These are phyloP conservation scores for Etheostoma nigrum DNA, from an alignment of 2,797 vertebrate species.

Conservation along the genomic window DNA sequence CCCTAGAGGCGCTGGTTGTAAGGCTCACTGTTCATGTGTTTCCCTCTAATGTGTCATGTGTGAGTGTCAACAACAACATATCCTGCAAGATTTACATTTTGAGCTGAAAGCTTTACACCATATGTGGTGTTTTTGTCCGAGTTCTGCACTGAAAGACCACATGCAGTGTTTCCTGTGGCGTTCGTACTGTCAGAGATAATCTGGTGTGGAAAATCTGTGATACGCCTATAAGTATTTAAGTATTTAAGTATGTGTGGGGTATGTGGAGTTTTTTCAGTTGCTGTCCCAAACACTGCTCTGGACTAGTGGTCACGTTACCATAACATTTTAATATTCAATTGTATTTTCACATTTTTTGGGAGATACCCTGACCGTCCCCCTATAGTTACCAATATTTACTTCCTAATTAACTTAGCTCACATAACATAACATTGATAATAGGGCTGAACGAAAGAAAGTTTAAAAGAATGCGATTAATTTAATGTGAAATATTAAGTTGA, in stretches of 20 bases:
- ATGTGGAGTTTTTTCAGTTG: neutral
- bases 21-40: neutral
- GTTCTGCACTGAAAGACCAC: neutral
- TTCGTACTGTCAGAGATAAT: conserved; percentile 28
- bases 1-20: neutral
- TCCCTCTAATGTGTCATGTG: neutral
- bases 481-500: too few species aligned
- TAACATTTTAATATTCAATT: neutral
- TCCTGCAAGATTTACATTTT: conserved; percentile 12
- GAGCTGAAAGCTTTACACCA: neutral
- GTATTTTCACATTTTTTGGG: neutral
- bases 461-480: too few species aligned
- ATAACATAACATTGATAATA: too few species aligned
- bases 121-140: neutral
- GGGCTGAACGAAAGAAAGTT: too few species aligned
- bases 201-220: conserved; percentile 32
- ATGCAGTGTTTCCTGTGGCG: conserved; percentile 1
- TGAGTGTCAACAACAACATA: neutral
- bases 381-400: too few species aligned
- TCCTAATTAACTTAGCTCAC: too few species aligned
- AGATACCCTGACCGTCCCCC: neutral
- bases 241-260: conserved; percentile 1
- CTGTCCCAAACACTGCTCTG: neutral
- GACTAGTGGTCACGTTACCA: neutral
- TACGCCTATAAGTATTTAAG: conserved; percentile 2